Percentiles rank a stretch among this genome's conserved stretches.
Evolutionary conservation across 2,888 invertebrate genomes (phyloP).

Genomic region (Agonopterix heracliana): DNA sequence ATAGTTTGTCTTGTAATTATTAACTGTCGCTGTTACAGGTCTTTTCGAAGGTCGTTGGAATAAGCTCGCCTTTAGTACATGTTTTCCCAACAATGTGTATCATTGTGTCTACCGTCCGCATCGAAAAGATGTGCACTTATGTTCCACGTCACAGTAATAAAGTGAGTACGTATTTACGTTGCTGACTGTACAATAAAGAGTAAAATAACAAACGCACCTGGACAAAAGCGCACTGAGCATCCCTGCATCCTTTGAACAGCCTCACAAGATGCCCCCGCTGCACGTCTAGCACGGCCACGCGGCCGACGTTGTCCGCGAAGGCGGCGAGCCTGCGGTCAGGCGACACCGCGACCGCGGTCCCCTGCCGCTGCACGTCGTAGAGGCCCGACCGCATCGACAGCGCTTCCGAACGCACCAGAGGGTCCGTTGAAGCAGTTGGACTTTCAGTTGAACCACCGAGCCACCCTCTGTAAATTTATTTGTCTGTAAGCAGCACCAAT

Average conservation of each 20-base stretch:
- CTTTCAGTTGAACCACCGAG: constrained; percentile 50
- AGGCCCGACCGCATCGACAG: constrained; percentile 88
- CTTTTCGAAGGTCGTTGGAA: too few relatives aligned
- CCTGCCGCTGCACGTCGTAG: constrained; percentile 86
- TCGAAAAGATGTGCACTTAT: too few relatives aligned
- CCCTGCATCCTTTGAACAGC: constrained; percentile 97
- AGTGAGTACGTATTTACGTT: too few relatives aligned
- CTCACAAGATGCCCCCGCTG: constrained; percentile 85
- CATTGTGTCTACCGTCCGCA: too few relatives aligned
- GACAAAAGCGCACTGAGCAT: constrained; percentile 96
- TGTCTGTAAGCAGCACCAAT: background rate
- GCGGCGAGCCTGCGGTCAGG: constrained; percentile 88
- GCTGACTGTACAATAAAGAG: too few relatives aligned
- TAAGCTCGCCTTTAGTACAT: too few relatives aligned
- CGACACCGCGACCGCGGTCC: constrained; percentile 81
- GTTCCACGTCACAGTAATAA: too few relatives aligned
- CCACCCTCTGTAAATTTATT: constrained; percentile 52
- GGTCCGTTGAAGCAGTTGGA: constrained; percentile 46
- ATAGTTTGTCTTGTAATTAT: too few relatives aligned
- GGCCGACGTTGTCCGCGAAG: constrained; percentile 89
- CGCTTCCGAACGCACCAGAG: constrained; percentile 79
- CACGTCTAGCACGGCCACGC: constrained; percentile 91
- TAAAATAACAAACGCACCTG: too few relatives aligned
- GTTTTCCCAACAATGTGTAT: too few relatives aligned
- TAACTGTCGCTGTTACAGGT: too few relatives aligned